Evolutionary conservation across 2,797 vertebrate genomes (phyloP), one percentile per base, ranked within the genome.

Genomic region (Craterocephalus amniculus): DNA sequence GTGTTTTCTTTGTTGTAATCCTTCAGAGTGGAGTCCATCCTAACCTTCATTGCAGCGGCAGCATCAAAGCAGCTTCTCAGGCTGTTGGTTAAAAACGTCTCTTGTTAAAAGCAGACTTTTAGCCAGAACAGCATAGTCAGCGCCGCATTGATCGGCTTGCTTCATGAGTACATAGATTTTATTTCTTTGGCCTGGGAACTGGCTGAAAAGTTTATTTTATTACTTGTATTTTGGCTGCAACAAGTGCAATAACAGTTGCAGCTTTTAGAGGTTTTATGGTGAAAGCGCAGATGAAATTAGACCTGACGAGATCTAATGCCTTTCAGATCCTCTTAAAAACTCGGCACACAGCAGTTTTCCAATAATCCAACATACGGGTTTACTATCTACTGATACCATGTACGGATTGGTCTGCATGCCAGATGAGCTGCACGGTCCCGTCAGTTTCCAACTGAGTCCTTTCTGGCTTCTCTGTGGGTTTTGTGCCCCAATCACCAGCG

Each of bases 21-120:
- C 66, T 52, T 57, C 70, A 82, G 70, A 70, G 48, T 48, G 67
- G 43, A 65, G 76, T 81, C 72, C 64, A 65, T 79, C 63, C 59
- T 11, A 76, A 81, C 68, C 66, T 74, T 72, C 70, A 79, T 81
- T 75, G 81, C 49, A 63, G 4, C 52, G 27, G 63, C n/a, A n/a
- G n/a, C n/a, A n/a, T n/a, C n/a, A n/a, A n/a, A 81, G 43, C 64
- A 38, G 55, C 57, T 51, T 32, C 32, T 61, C 49, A 31, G 36
- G 74, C 63, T 64, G 49, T 36, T n/a, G n/a, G n/a, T n/a, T n/a
- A 68, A 67, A 56, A 58, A 55, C 63, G 34, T 59, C 43, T 3
- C 29, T 49, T 26, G 49, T 51, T 22, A 60, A 38, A 14, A 58
- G 6, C 20, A 31, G 45, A n/a, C 13, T 0, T 5, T 13, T 4